Evolutionary conservation across 2,113 vertebrate genomes (phyloP), one percentile per base, ranked within the genome.

Genomic region (Pluvianellus socialis): DNA sequence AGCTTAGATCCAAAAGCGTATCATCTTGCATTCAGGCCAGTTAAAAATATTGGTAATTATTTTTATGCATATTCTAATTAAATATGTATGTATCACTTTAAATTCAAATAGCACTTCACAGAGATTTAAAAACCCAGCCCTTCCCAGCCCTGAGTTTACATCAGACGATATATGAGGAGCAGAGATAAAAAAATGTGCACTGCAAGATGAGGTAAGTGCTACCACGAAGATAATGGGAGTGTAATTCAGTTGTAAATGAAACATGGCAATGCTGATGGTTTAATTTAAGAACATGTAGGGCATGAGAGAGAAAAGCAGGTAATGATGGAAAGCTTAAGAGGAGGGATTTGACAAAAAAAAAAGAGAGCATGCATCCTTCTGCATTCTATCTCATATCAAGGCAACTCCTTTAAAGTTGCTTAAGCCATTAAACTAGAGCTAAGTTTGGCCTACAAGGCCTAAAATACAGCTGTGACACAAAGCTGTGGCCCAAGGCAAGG

Each of bases 81-180:
- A 88, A 96, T 88, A 94, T 94, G 88, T 56, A 97, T 90, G 59
- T 88, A 86, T 88, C 59, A 35, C 67, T 96, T 96, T 83, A 93
- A 94, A 93, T 90, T 95, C 50, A 96, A 93, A 94, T 86, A 96
- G 33, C n/a, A 95, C 55, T 93, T 92, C 67, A 88, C 4, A 96
- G 68, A 84, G 50, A 67, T 75, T 96, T 86, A 52, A 95, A 76
- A 93, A 33, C 6, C 2, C 32, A 94, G 82, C 62, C 63, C 47
- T 90, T 59, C 47, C n/a, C 45, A 73, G 47, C 28, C 32, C 58
- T 52, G 68, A 92, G 55, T 96, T 88, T 92, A 47, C 38, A 77
- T 74, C 67, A 96, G 59, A 93, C 19, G 79, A 72, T 77, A 58
- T 38, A 71, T 11, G 35, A 91, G 44, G 32, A 88, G 23, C 55